Evolutionary conservation across 2,888 invertebrate species (phyloP).

Genomic region (Dynastes grantii): DNA sequence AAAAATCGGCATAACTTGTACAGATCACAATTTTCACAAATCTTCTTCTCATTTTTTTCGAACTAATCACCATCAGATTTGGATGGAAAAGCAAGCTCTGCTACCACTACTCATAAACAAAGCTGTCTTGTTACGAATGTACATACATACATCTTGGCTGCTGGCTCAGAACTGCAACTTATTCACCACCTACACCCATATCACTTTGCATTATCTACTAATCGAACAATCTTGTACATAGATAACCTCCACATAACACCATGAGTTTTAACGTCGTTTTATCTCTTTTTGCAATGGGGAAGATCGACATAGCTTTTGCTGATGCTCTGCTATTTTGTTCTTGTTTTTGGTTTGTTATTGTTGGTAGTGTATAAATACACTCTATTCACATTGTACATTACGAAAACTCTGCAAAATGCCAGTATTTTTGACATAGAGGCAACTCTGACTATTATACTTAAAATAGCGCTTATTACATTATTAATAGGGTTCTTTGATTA

Average conservation of each 20-base stretch:
- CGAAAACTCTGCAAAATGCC: constrained; percentile 10
- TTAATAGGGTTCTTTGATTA: constrained; percentile 28
- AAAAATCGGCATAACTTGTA: no score
- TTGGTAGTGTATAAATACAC: constrained; percentile 1
- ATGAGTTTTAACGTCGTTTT: neutral
- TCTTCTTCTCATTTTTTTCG: no score
- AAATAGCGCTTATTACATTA: constrained; percentile 1
- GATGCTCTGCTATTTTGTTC: constrained; percentile 10
- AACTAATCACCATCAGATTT: no score
- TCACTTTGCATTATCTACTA: neutral
- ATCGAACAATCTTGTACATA: neutral
- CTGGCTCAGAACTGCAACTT: no score
- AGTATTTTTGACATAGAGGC: constrained; percentile 7
- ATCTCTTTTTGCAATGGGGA: neutral
- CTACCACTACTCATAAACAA: no score
- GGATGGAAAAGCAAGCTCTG: no score
- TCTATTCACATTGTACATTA: constrained; percentile 6
- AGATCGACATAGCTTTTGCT: constrained; percentile 4
- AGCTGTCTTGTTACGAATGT: no score
- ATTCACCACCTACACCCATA: no score
- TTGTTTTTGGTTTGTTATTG: constrained; percentile 11
- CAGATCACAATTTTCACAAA: no score
- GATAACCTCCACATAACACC: neutral
- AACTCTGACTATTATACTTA: constrained; percentile 16
- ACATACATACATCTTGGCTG: no score